Conservation (phyloP, 2,797 vertebrate species). For the Acanthurus tractus region DNA sequence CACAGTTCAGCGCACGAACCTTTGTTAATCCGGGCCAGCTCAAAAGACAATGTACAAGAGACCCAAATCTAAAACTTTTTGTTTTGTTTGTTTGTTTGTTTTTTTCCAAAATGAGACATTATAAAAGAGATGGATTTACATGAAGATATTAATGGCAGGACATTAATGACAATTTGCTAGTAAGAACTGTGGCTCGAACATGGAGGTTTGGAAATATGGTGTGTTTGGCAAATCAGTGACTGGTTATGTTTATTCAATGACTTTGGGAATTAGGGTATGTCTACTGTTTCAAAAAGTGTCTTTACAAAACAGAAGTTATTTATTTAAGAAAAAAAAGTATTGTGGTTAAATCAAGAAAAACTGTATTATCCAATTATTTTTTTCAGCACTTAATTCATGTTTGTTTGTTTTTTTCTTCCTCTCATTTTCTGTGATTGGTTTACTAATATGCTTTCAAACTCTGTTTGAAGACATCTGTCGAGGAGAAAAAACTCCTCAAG, state of each 20-base stretch:
- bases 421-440: constrained; percentile 85
- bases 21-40: constrained; percentile 99
- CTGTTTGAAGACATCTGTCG: constrained; percentile 84
- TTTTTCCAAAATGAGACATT: constrained; percentile 80
- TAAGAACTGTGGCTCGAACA: constrained; percentile 65
- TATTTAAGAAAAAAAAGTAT: constrained; percentile 98
- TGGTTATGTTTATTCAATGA: constrained; percentile 92
- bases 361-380: constrained; percentile 94
- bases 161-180: constrained; percentile 67
- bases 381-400: constrained; percentile 89
- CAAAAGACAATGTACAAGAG: constrained; percentile 99
- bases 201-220: constrained; percentile 55
- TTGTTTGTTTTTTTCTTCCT: constrained; percentile 69
- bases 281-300: constrained; percentile 99
- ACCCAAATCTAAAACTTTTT: constrained; percentile 94
- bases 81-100: constrained; percentile 1
- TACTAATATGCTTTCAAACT: constrained; percentile 91
- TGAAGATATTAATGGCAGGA: constrained; percentile 74
- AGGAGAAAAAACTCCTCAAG: constrained; percentile 53
- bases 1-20: constrained; percentile 99
- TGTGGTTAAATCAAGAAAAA: constrained; percentile 98
- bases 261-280: constrained; percentile 97
- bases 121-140: constrained; percentile 80
- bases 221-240: constrained; percentile 73
- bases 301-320: constrained; percentile 99